Base-by-base conservation (phyloP, 2,888 invertebrate species). In the Neoascia interrupta region DNA sequence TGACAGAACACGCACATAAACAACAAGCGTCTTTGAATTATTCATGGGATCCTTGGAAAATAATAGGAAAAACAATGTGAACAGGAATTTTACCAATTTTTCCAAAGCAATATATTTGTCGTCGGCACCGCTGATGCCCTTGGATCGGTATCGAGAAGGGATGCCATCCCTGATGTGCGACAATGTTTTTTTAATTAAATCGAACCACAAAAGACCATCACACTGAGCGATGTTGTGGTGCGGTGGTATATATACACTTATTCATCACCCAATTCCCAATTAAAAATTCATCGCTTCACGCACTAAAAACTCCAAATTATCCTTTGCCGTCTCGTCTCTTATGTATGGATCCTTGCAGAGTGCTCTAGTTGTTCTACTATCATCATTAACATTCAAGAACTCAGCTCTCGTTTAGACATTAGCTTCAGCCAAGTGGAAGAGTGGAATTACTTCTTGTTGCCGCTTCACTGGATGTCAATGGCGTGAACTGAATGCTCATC, bases 271-370 rank as follows among this genome's bases (percentile, higher is more conserved):
- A 60, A 79, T 61, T 73, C 41, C 68, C 79, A 79, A 79, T 79
- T 79, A 79, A 79, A 79, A 79, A 73, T 79, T 79, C 79, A 79
- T 79, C 79, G 79, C 73, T 79, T 79, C 73, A 79, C 79, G 79
- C 79, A 68, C 79, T 79, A 73, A 61, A 73, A 79, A 73, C 73
- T 79, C 73, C 73, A 73, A 79, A 79, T 79, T 79, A 79, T 79
- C 79, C 61, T 68, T 61, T 5, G 5, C 58, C 51, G 70, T 64
- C 58, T 70, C 72, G 70, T 69, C 69, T n/a, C n/a, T n/a, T n/a
- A n/a, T n/a, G n/a, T n/a, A n/a, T n/a, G 69, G 56, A 63, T 56
- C 49, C 68, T 43, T 56, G 58, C 70, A 53, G 36, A 28, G 28
- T 51, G 39, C 56, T 34, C 34, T 72, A 60, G 60, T 66, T 56